Evolutionary conservation across 2,113 vertebrate genomes (phyloP), one percentile per base, ranked within the genome.

Genomic region (Tauraco erythrolophus): DNA sequence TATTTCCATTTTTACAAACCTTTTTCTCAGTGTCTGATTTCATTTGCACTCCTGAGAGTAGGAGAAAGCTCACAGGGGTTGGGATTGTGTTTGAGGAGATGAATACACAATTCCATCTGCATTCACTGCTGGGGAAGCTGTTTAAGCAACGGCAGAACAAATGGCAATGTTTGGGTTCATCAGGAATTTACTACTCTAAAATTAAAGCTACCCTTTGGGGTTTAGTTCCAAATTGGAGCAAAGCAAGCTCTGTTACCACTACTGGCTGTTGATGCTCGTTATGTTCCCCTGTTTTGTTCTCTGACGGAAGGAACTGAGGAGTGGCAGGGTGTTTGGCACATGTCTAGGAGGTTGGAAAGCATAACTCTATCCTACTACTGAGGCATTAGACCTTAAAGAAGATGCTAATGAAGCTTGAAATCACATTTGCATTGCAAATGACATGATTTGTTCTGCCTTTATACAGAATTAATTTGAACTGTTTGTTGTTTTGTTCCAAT

Each of bases 381-480:
- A 83, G 88, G 89, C 69, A 60, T 50, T 84, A 84, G 96, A 81
- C 81, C 84, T 97, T 94, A 83, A 89, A 91, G 75, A 77, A 81
- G 84, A 79, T 65, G 84, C 30, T 90, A 94, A 92, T 74, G 77
- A 92, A 69, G 85, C 96, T 80, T 95, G 96, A 95, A 96, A 96
- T 94, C 53, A 5, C 31, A 96, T 98, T 94, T 98, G 93, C 95
- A 96, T 97, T 97, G 96, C 96, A 98, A 96, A 97, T 82, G 78
- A 64, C 17, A 64, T 61, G 66, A 95, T 97, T 97, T 96, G 96
- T 97, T 97, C 95, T 78, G 94, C 84, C 65, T 97, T 92, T 96
- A n/a, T 60, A 27, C 19, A 58, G 93, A 97, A 94, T 98, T 96
- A 92, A 96, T 97, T 91, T 24, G 89, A 84, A 25, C 60, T 66